phyloP scores from a whole-genome alignment of 35 echinoderm and acorn worm genomes.

The Apostichopus japonicus region DNA sequence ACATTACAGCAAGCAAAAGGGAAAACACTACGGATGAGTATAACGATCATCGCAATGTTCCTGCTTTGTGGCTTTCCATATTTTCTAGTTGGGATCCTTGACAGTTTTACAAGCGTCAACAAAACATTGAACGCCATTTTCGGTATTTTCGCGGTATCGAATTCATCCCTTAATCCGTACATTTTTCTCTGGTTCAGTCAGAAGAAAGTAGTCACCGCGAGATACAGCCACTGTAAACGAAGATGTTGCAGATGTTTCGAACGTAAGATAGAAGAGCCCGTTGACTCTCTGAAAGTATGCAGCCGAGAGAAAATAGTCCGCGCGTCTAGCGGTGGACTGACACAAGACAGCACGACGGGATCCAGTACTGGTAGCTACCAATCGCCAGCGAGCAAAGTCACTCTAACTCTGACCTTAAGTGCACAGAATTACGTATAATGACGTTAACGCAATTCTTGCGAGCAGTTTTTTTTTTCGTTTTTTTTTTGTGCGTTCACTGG shows the following conservation, averaged over 20 bases:
- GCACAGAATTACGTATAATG: slow-evolving; percentile 33
- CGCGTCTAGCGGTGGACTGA: slow-evolving; percentile 15
- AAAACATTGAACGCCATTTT: slow-evolving; percentile 70
- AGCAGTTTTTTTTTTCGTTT: too few relatives aligned
- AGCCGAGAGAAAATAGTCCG: slow-evolving; percentile 1
- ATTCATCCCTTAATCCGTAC: slow-evolving; percentile 90
- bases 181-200: slow-evolving; percentile 89
- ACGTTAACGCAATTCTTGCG: too few relatives aligned
- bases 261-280: slow-evolving; percentile 3
- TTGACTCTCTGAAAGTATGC: neutral
- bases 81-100: slow-evolving; percentile 81
- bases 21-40: slow-evolving; percentile 90
- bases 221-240: slow-evolving; percentile 4
- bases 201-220: slow-evolving; percentile 31
- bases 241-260: slow-evolving; percentile 25
- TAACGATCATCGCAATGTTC: slow-evolving; percentile 81
- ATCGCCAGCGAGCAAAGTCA: slow-evolving; percentile 6
- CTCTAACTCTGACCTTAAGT: neutral
- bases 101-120: slow-evolving; percentile 48
- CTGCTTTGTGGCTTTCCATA: slow-evolving; percentile 87
- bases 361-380: slow-evolving; percentile 4
- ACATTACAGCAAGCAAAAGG: slow-evolving; percentile 85
- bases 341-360: slow-evolving; percentile 40
- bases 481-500: too few relatives aligned
- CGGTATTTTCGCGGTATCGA: slow-evolving; percentile 90